Evolutionary conservation across 2,888 invertebrate species (phyloP), one percentile per base, ranked within the genome.

Genomic region (Rhyacophila evoluta): DNA sequence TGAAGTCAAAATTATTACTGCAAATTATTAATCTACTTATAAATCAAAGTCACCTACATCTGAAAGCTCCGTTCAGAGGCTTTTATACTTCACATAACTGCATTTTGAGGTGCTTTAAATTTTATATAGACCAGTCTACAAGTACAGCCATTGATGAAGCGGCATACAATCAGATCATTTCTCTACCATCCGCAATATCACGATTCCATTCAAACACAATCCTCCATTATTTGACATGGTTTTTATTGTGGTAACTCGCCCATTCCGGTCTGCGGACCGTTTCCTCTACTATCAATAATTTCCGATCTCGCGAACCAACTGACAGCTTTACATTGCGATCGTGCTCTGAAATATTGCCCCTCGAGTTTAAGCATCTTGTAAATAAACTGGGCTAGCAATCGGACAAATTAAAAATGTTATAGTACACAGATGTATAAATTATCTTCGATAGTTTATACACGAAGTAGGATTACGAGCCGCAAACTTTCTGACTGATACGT

Each of bases 401-500:
- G 10, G 19, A 55, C 19, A 19, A 55, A 19, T 55, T 55, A 2
- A 19, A 19, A 19, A 19, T 10, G 5, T 19, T 19, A 19, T 25
- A 19, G 10, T 6, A 19, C 10, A 4, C 19, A 55, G 55, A 55
- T 55, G 10, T 55, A 19, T 25, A n/a, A n/a, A n/a, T n/a, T n/a
- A 55, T 55, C 55, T 19, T 15, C 19, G 6, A 33, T 33, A 6
- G 29, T 33, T 2, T 4, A 33, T 33, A 33, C 4, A 33, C 2
- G 29, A 33, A 19, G 25, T 10, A 19, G 55, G 55, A 19, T 55
- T 15, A 55, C 15, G 55, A 55, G 19, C 39, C 15, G 39, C 39
- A 39, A 39, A 39, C 55, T 55, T 19, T 55, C 55, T 55, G 55
- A 55, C 55, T 19, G 55, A 55, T 55, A n/a, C n/a, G n/a, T n/a